Base-by-base conservation (phyloP, 1,140 invertebrate species). In the Oscheius sp. region DNA sequence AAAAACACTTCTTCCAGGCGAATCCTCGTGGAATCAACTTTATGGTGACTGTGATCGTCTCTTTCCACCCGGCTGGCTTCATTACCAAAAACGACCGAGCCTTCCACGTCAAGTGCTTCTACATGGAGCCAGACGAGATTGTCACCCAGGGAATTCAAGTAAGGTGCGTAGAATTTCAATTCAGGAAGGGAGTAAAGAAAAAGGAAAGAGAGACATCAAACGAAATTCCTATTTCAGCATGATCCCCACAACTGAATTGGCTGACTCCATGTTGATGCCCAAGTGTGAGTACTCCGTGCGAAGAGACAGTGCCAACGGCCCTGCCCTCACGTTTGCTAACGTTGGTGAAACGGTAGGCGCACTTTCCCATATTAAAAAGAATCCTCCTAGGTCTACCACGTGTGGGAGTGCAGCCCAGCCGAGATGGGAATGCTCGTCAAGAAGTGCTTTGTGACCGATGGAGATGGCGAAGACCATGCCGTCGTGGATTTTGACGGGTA, bases 401-500 rank as follows among this genome's bases (percentile, higher is more conserved):
- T 82, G 1, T 82, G 80, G 80, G 80, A 83, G 42, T 82, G 80
- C 59, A 77, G 45, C 20, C 81, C 81, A 18, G 64, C 77, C 3
- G 78, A 83, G 23, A 79, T 83, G 79, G 81, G 82, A 49, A 84
- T 84, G 73, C 61, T 82, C 1, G 77, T 83, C 29, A 82, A 81
- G 68, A 82, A 82, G 69, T 82, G 81, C 61, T 84, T 83, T 59
- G 81, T 83, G n/a, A 83, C 82, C 0, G 81, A 83, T 69, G 81
- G 81, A 7, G 81, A 83, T 58, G 81, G 83, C 0, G 82, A 83
- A 38, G 83, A 83, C 34, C 82, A 83, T 61, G 78, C 79, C 13
- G 81, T 84, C 32, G 73, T 84, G 13, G 83, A 83, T 68, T 66
- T 78, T 31, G 74, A 82, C 46, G 81, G 81, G 78, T 81, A 42